phyloP scores from a whole-genome alignment of 2,888 invertebrate genomes.

The Rotaria macrura region DNA sequence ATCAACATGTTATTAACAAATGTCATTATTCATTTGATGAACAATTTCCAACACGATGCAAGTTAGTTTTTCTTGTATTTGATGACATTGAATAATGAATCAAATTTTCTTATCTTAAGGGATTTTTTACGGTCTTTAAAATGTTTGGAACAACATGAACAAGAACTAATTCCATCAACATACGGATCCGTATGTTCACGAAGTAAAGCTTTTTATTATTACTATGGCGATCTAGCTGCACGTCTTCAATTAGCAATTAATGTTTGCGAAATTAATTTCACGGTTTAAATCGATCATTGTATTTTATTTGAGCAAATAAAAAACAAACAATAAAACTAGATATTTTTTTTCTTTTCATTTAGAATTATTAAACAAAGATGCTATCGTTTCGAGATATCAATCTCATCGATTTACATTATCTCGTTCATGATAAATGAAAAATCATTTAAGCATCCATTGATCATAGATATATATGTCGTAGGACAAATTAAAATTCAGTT shows the following conservation, averaged over 20 bases:
- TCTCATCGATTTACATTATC: no score
- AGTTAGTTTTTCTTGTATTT: background rate
- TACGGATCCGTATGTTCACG: background rate
- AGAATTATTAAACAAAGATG: no score
- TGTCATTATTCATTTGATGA: background rate
- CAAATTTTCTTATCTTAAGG: background rate
- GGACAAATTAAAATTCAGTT: no score
- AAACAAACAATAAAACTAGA: no score
- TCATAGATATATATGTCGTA: no score
- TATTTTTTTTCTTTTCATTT: no score
- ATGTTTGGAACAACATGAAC: background rate
- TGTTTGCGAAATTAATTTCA: background rate
- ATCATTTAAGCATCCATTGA: no score
- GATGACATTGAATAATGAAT: background rate
- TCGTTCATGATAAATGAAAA: no score
- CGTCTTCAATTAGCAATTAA: background rate
- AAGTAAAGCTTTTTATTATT: background rate
- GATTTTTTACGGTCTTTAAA: background rate
- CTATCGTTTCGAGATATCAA: no score
- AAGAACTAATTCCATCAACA: background rate
- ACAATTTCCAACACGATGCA: background rate
- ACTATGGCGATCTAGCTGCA: background rate
- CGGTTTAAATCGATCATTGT: background rate
- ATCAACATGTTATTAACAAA: background rate
- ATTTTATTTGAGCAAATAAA: no score